These are phyloP conservation scores for Acipenser oxyrinchus DNA, from an alignment of 2,797 vertebrate species.

Conservation along the genomic window DNA sequence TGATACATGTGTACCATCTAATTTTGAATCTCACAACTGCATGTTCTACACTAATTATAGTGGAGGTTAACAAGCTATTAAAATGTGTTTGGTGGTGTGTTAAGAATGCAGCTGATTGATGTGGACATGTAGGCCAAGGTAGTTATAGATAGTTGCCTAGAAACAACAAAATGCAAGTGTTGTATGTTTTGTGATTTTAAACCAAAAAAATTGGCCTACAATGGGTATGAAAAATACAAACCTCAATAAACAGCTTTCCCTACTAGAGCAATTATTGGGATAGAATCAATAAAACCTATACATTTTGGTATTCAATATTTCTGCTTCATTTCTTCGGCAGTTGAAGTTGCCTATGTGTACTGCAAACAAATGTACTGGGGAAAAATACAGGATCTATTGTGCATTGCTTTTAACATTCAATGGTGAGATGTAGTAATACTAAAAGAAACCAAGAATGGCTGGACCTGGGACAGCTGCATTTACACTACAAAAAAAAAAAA, in stretches of 20 bases:
- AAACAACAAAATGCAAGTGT: no score
- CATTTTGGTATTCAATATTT: conserved; percentile 32
- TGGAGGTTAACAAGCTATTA: background rate
- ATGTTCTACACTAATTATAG: background rate
- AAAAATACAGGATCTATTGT: background rate
- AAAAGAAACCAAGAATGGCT: no score
- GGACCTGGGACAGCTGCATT: no score
- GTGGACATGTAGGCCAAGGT: background rate
- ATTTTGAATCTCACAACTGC: background rate
- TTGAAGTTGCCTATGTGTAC: conserved; percentile 26
- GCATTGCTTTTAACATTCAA: conserved; percentile 20
- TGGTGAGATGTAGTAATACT: background rate
- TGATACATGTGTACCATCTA: background rate
- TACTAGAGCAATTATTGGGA: conserved; percentile 31
- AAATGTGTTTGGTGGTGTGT: background rate
- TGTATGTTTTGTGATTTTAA: no score
- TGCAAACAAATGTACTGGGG: conserved; percentile 7
- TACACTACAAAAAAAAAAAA: no score
- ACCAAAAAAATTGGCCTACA: no score
- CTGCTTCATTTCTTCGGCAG: conserved; percentile 21
- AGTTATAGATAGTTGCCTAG: background rate
- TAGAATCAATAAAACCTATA: conserved; percentile 33
- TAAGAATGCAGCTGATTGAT: background rate
- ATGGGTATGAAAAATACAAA: no score
- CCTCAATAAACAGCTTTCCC: conserved; percentile 31